Evolutionary conservation across 2,113 vertebrate genomes (phyloP).

Genomic region (Poeciliopsis prolifica): DNA sequence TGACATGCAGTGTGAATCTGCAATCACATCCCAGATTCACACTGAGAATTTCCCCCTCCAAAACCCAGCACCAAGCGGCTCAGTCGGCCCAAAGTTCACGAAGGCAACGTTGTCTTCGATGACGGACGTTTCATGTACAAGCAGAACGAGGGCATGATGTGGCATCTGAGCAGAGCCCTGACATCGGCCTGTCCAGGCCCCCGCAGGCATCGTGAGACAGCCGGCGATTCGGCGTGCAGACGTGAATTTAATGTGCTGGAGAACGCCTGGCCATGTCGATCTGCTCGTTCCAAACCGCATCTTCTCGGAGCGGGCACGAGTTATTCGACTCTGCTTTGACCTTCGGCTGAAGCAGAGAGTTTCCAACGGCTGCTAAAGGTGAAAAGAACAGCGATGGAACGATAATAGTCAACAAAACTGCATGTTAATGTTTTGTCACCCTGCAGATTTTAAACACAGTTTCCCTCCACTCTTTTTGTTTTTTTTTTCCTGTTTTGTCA

Average conservation of each 20-base stretch:
- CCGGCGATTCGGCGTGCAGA: background rate
- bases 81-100: conserved; percentile 35
- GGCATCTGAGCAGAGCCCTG: conserved; percentile 13
- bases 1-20: background rate
- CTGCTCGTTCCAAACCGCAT: too few species aligned
- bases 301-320: background rate
- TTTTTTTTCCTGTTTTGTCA: background rate
- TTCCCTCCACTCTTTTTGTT: too few species aligned
- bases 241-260: background rate
- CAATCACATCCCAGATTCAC: conserved; percentile 10
- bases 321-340: background rate
- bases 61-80: background rate
- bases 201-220: background rate
- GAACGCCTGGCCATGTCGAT: background rate
- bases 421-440: background rate
- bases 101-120: conserved; percentile 28
- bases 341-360: background rate
- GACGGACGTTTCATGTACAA: conserved; percentile 14
- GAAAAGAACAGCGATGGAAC: background rate
- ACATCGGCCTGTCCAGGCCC: conserved; percentile 20
- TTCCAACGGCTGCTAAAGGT: background rate
- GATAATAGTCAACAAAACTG: background rate
- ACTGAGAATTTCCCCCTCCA: background rate
- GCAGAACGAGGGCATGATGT: conserved; percentile 1
- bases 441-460: background rate